Base-by-base conservation (phyloP, 2,888 invertebrate genomes). In the Lithophane leautieri region DNA sequence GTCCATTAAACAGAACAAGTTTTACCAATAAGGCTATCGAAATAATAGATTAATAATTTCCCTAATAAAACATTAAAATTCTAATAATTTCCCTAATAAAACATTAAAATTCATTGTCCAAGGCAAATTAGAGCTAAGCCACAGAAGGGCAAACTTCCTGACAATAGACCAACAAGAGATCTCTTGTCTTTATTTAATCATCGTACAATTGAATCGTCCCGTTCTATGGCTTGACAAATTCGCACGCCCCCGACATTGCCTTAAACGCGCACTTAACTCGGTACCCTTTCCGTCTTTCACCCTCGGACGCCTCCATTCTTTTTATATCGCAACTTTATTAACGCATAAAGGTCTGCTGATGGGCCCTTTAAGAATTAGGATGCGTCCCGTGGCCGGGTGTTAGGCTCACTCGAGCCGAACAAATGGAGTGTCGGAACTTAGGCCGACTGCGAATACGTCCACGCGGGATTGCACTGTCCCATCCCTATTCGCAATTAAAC, bases 321-420 rank as follows among this genome's bases (percentile, higher is more conserved):
- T 96, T 96, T 96, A 96, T 96, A 96, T 96, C 94, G 95, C 95
- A 96, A 96, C 96, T 96, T 96, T 96, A 96, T 96, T 96, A 96
- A 96, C 96, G 96, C 93, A 96, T 96, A 96, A 96, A 96, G 96
- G 96, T 95, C 95, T 95, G 91, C 91, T 94, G 96, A 96, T 96
- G 95, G 88, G 96, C 94, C 96, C 95, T 94, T 95, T 94, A 96
- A 95, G 96, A 96, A 96, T 96, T 96, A 96, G 95, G 95, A 96
- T 94, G 94, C 95, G 95, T 93, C 95, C 95, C 94, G 93, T 90
- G 91, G 92, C 89, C 93, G 92, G 87, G 90, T 91, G 91, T 91
- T 91, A 90, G 91, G 89, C 92, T 91, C 94, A 92, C 90, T 93
- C 92, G 94, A 94, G 92, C 94, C 86, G 95, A 95, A 96, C 96